Base-by-base conservation (phyloP, 92 coral and sea anemone species). In the Zoanthus solanderi region DNA sequence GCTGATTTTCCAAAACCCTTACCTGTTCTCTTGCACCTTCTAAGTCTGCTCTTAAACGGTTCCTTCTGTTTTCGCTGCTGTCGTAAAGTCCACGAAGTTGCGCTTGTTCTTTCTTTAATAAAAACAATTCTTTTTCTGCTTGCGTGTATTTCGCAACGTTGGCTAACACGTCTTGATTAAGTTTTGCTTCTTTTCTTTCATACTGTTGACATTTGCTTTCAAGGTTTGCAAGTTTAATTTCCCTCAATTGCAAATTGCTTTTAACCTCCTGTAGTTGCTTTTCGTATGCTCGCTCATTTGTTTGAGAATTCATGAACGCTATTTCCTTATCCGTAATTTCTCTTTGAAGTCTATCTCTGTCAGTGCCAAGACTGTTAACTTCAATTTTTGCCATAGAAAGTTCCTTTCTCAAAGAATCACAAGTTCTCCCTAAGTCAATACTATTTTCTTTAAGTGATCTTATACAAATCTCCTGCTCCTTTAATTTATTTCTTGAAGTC, bases 321-420 rank as follows among this genome's bases (percentile, higher is more conserved):
- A 95, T 93, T 69, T 97, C 98, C 30, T 90, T 84, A 76, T 95
- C 94, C 0, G 99, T 95, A 37, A 89, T 89, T 9, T 97, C 97
- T 86, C 88, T 82, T 61, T 92, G 97, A 66, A 89, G 85, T 65
- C 98, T 89, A 57, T 92, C 97, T 91, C 93, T 92, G 58, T 95
- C 99, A 63, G 89, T 87, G 63, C 89, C 93, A 23, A 97, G 89
- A 1, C 95, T 72, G n/a, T 94, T 89, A 17, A 89, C 91, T 86
- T 97, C 99, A 77, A 87, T 90, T 65, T 92, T 84, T 1, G 92
- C 88, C 7, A 87, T 67, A 23, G 90, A 57, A 37, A 95, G 92
- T 71, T 95, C 94, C 75, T 87, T 93, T 86, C 89, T 93, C 77
- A 93, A 54, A 48, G 90, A 79, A 30, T 95, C 98, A 32, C 94